These are phyloP conservation scores for Hemibates koningsi DNA, from an alignment of 2,113 vertebrate species.

Conservation along the genomic window DNA sequence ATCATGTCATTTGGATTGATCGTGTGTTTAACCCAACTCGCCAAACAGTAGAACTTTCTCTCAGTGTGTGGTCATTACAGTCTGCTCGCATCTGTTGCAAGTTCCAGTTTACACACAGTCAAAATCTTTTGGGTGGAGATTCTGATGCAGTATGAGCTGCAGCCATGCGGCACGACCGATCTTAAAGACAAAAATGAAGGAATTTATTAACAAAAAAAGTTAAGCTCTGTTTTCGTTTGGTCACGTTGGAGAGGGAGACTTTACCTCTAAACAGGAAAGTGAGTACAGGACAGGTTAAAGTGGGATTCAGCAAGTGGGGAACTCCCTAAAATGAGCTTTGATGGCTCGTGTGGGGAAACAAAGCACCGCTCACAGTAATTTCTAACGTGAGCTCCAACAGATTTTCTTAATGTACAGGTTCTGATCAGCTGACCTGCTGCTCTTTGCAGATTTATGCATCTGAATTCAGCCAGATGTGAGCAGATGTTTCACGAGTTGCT, in stretches of 20 bases:
- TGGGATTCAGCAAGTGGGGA: not conserved
- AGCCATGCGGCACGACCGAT: fast-evolving
- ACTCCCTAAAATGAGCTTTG: fast-evolving
- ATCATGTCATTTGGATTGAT: fast-evolving
- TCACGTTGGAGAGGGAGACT: not conserved
- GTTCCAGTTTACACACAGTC: not conserved
- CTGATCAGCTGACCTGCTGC: not conserved
- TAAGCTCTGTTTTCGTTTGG: not conserved
- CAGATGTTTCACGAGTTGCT: not conserved
- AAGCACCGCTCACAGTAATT: not conserved
- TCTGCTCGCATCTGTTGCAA: not conserved
- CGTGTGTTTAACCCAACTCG: fast-evolving
- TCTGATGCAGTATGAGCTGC: not conserved
- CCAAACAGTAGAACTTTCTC: not conserved
- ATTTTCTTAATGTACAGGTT: not conserved
- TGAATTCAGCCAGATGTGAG: not conserved
- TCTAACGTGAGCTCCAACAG: not conserved
- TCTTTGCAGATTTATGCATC: not conserved
- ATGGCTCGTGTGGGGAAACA: not conserved
- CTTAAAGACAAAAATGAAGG: not conserved
- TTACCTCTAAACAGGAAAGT: not conserved
- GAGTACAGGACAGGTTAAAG: fast-evolving
- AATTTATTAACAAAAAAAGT: not conserved
- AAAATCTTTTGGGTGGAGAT: not conserved
- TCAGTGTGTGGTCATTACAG: fast-evolving